phyloP scores from a whole-genome alignment of 2,888 invertebrate species.

The Agonopterix subpropinquella region DNA sequence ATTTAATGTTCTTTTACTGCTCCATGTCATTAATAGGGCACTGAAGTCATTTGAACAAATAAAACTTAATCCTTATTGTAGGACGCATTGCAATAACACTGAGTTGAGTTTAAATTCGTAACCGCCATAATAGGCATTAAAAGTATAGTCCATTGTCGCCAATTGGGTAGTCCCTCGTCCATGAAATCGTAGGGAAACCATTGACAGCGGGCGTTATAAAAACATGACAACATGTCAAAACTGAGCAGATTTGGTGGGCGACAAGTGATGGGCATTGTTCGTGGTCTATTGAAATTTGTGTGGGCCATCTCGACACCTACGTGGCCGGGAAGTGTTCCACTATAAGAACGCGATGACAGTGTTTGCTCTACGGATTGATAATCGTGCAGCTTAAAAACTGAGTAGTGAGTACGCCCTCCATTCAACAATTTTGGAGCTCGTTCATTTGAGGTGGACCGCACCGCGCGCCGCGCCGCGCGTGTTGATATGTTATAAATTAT shows the following conservation, averaged over 20 bases:
- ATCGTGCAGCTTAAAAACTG: conserved; percentile 47
- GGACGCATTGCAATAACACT: conserved; percentile 55
- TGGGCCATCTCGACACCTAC: conserved; percentile 61
- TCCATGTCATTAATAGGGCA: conserved; percentile 7
- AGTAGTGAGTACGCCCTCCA: conserved; percentile 61
- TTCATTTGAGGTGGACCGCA: conserved; percentile 19
- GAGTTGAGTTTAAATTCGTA: conserved; percentile 55
- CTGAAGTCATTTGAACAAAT: conserved; percentile 66
- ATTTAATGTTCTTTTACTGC: no score
- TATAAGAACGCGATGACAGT: conserved; percentile 41
- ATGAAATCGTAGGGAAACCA: conserved; percentile 53
- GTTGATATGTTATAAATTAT: no score
- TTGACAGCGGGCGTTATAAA: conserved; percentile 67
- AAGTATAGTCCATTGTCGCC: conserved; percentile 63
- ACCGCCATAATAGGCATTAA: conserved; percentile 62
- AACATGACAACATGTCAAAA: conserved; percentile 74
- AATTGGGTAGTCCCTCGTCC: conserved; percentile 62
- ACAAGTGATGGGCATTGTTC: conserved; percentile 67
- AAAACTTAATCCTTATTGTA: conserved; percentile 65
- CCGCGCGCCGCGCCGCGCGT: not conserved
- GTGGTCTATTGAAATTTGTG: conserved; percentile 60
- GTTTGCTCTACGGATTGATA: conserved; percentile 67
- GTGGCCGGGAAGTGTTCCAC: conserved; percentile 32
- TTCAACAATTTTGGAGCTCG: conserved; percentile 33
- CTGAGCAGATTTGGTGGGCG: conserved; percentile 68